phyloP scores from a whole-genome alignment of 64 coral and sea anemone genomes.

The Pocillopora verrucosa region DNA sequence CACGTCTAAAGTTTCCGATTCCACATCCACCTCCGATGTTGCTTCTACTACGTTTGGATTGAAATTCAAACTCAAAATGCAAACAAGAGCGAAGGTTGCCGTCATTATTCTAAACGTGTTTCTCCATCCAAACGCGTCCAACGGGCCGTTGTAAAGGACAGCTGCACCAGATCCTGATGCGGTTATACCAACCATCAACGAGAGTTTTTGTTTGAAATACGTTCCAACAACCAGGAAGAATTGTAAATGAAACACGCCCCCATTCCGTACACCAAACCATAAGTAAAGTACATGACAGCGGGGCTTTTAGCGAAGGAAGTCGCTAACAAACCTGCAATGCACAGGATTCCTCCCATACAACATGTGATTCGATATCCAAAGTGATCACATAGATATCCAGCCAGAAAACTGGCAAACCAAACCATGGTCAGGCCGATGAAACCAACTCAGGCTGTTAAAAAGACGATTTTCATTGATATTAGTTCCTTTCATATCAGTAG shows the following conservation, averaged over 20 bases:
- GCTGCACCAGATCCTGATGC: slow-evolving; percentile 28
- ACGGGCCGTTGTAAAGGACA: slow-evolving; percentile 6
- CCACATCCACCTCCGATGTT: neutral
- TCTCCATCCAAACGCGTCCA: slow-evolving; percentile 38
- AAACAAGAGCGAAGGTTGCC: neutral
- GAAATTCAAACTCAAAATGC: slow-evolving; percentile 22
- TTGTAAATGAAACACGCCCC: slow-evolving; percentile 29
- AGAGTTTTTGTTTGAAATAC: slow-evolving; percentile 29
- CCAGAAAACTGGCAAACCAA: neutral
- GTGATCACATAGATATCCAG: slow-evolving; percentile 8
- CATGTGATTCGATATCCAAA: slow-evolving; percentile 43
- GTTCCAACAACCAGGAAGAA: slow-evolving; percentile 7
- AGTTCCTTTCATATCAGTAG: neutral
- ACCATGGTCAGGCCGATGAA: neutral
- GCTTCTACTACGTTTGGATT: slow-evolving; percentile 42
- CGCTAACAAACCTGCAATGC: slow-evolving; percentile 19
- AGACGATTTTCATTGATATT: neutral
- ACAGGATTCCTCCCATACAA: slow-evolving; percentile 21
- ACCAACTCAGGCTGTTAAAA: slow-evolving; percentile 23
- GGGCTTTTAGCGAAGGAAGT: slow-evolving; percentile 28
- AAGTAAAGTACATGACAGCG: slow-evolving; percentile 47
- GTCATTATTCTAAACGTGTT: slow-evolving; percentile 10
- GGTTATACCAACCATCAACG: slow-evolving; percentile 5
- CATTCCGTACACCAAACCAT: slow-evolving; percentile 41
- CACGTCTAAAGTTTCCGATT: too few relatives aligned